These are phyloP conservation scores for Climacteris rufus DNA, from an alignment of 2,113 vertebrate species.

Conservation along the genomic window DNA sequence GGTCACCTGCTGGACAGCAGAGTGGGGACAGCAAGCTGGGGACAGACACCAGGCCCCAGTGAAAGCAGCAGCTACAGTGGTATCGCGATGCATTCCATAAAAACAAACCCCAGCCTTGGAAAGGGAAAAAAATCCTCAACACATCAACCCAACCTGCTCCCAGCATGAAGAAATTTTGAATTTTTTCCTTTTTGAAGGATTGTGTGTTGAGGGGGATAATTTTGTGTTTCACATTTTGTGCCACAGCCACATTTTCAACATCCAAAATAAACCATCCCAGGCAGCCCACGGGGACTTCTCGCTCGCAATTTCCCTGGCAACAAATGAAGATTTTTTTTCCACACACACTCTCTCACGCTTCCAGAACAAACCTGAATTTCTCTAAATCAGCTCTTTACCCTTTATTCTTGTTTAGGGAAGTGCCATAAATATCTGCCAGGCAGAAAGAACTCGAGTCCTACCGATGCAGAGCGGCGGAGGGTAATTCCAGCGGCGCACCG, in stretches of 20 bases:
- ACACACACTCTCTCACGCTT: neutral
- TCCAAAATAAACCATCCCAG: neutral
- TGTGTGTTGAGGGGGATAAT: neutral
- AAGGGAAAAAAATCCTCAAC: neutral
- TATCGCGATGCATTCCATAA: rapidly evolving
- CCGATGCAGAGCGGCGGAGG: constrained; percentile 96
- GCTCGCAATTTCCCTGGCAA: neutral
- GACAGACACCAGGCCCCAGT: neutral
- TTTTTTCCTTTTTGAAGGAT: neutral
- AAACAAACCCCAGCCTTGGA: neutral
- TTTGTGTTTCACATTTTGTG: neutral
- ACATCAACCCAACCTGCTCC: neutral
- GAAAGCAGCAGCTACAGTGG: neutral
- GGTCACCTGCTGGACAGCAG: neutral
- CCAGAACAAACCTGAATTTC: neutral
- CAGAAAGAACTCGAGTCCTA: constrained; percentile 45
- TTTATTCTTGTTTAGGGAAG: neutral
- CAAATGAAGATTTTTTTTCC: neutral
- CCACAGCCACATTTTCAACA: neutral
- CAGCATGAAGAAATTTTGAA: neutral
- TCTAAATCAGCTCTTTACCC: neutral
- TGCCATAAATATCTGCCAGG: rapidly evolving
- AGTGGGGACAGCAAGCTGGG: neutral
- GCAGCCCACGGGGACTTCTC: neutral
- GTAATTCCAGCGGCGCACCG: constrained; percentile 95